Base-by-base conservation (phyloP, 2,888 invertebrate genomes). In the Melanchra persicariae region DNA sequence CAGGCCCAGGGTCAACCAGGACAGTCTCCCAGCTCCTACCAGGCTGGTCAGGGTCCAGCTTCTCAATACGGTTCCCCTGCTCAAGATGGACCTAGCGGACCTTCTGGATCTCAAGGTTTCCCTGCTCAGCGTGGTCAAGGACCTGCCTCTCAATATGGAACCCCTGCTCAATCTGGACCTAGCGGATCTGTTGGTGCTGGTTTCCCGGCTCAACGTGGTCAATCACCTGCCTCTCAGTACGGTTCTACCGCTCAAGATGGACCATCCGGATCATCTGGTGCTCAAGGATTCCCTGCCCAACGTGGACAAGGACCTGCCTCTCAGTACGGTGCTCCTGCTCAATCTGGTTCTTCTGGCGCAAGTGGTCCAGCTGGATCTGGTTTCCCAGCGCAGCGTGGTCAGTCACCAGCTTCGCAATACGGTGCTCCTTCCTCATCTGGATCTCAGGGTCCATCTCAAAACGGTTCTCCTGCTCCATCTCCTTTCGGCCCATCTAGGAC, bases 1-100 rank as follows among this genome's bases (percentile, higher is more conserved):
- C 74, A 77, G 24, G 57, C 55, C 8, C 82, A 84, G 73, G 81
- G 77, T 62, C 80, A 79, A 45, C 10, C 57, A 15, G 75, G 77
- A 55, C 69, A 60, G 51, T 51, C 81, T 47, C 37, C 55, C 17
- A 69, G 59, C 45, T 47, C 74, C 15, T 54, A 59, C 26, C 62
- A 70, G 17, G 10, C 51, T 19, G 52, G 55, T 7, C 61, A 74
- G 24, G 30, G 58, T 17, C 19, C 67, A 24, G 17, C 63, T 37
- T 55, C 83, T 59, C 80, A 79, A 58, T 83, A 67, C 26, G 79
- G 66, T 12, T 30, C 74, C 10, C 43, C 82, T 37, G 45, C 47
- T 24, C 55, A 68, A 51, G 52, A 60, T 22, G 62, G 58, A 24
- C 8, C 45, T 7, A 26, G 12, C 7, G 60, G 26, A 22, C 24